phyloP scores from a whole-genome alignment of 2,888 invertebrate species.

The Agrypnus murinus region DNA sequence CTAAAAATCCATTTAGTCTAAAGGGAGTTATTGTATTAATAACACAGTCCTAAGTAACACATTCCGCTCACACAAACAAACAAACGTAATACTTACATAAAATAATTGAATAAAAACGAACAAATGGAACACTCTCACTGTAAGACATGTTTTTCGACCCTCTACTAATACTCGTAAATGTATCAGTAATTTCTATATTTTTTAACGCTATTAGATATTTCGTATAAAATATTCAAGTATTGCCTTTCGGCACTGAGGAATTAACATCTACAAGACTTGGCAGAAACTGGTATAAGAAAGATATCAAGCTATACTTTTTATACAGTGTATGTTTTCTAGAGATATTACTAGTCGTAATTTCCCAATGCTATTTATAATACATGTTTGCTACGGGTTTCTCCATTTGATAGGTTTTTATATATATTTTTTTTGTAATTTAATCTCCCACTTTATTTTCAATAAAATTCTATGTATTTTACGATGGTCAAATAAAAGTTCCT shows the following conservation, averaged over 20 bases:
- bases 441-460: too few relatives aligned
- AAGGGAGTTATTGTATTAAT: too few relatives aligned
- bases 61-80: too few relatives aligned
- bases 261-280: neutral
- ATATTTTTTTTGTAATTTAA: too few relatives aligned
- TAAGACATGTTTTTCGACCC: neutral
- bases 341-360: neutral
- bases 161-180: neutral
- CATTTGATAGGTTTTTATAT: neutral
- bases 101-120: conserved; percentile 2
- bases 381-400: conserved; percentile 17
- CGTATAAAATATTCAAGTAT: neutral
- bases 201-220: neutral
- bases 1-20: too few relatives aligned
- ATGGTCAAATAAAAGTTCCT: too few relatives aligned
- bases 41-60: too few relatives aligned
- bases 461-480: too few relatives aligned
- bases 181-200: neutral
- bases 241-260: neutral
- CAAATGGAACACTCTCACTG: neutral
- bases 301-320: neutral
- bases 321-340: neutral
- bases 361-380: neutral
- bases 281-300: neutral
- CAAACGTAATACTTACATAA: conserved; percentile 28